phyloP scores from a whole-genome alignment of 2,113 vertebrate species.

The Eulacestoma nigropectus region DNA sequence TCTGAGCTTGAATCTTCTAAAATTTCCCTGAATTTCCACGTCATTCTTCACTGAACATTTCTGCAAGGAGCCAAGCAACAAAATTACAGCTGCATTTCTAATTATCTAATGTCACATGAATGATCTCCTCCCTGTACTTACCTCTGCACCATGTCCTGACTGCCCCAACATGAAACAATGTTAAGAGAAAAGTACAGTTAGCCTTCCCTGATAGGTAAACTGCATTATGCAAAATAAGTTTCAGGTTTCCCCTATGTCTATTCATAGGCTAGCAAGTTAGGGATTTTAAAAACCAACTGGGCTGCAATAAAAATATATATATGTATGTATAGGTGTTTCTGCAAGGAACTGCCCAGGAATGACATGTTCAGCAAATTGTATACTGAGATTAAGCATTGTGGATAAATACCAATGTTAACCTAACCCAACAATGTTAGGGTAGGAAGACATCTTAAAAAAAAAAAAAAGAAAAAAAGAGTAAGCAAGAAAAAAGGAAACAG shows the following conservation, averaged over 20 bases:
- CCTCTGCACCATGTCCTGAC: not conserved
- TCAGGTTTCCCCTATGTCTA: not conserved
- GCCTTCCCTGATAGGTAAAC: not conserved
- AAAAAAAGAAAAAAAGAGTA: not conserved
- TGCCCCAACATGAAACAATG: not conserved
- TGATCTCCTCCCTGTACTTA: not conserved
- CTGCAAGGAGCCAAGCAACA: not conserved
- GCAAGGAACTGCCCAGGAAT: not conserved
- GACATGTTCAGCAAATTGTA: not conserved
- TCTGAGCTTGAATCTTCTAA: not conserved
- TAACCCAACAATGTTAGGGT: not conserved
- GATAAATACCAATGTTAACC: not conserved
- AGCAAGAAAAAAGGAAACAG: not conserved
- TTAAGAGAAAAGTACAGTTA: not conserved
- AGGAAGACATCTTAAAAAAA: not conserved
- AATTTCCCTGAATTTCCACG: not conserved
- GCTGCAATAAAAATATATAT: not conserved
- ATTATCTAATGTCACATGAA: not conserved
- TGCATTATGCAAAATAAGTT: not conserved
- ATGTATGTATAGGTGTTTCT: not conserved
- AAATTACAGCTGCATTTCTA: not conserved
- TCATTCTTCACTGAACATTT: not conserved
- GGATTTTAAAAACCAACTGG: not conserved
- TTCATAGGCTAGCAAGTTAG: not conserved
- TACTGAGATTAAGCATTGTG: not conserved